Conservation (phyloP, 2,797 vertebrate genomes). For the Molossus alvarezi region DNA sequence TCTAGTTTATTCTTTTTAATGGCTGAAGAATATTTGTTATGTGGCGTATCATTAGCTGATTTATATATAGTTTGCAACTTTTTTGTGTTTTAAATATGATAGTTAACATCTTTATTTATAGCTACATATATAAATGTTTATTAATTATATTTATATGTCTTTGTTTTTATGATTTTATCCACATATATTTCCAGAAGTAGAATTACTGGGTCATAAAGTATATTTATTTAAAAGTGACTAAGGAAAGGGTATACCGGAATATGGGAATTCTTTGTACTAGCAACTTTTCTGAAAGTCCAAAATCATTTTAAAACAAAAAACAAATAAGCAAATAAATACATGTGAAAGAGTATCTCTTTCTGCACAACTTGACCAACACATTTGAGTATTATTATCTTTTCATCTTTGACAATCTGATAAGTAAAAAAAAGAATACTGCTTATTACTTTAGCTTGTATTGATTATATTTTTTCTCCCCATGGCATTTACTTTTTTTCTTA, state of each 20-base stretch:
- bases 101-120: neutral
- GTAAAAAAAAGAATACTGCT: neutral
- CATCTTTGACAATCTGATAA: neutral
- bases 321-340: conserved; percentile 17
- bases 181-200: neutral
- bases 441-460: conserved; percentile 32
- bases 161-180: neutral
- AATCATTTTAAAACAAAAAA: conserved; percentile 49
- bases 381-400: conserved; percentile 17
- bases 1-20: neutral
- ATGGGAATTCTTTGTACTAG: neutral
- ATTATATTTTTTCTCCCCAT: neutral
- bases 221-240: conserved; percentile 18
- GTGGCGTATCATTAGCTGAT: neutral
- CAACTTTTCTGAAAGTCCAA: conserved; percentile 31
- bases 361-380: neutral
- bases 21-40: conserved; percentile 15
- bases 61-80: neutral
- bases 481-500: neutral
- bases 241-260: neutral
- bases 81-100: conserved; percentile 58
- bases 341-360: neutral
- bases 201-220: neutral
- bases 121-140: neutral
- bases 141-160: neutral